Percentiles rank a stretch among this genome's conserved stretches.
Conservation (phyloP, 2,888 invertebrate genomes). For the Erebia palarica region DNA sequence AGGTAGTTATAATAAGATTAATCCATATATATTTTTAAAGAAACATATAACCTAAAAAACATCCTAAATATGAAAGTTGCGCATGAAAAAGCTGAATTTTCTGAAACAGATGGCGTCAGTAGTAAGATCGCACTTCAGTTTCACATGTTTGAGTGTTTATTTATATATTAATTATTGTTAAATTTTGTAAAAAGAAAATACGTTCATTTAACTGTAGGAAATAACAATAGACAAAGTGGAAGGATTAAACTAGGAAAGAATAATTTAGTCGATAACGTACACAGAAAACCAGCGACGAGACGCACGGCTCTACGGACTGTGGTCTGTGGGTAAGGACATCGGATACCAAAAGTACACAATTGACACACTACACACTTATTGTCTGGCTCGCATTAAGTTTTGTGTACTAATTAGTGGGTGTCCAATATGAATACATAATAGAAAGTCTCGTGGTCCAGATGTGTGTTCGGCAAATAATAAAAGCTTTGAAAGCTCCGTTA, state of each 20-base stretch:
- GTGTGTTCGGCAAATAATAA: slow-evolving; percentile 77
- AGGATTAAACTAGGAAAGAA: neutral
- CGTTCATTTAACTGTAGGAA: too few species aligned
- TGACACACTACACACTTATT: slow-evolving; percentile 59
- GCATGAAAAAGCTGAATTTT: too few species aligned
- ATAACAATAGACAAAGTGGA: neutral
- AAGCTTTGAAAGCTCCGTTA: slow-evolving; percentile 69
- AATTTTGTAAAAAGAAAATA: too few species aligned
- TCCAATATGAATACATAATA: slow-evolving; percentile 79
- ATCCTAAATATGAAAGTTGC: too few species aligned
- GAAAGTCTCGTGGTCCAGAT: slow-evolving; percentile 75
- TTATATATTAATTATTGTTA: too few species aligned
- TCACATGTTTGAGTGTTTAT: too few species aligned
- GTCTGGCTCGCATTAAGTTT: slow-evolving; percentile 73
- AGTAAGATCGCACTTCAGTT: too few species aligned
- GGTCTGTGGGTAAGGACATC: slow-evolving; percentile 59
- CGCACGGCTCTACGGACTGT: slow-evolving; percentile 35
- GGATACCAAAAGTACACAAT: slow-evolving; percentile 53
- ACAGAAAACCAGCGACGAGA: slow-evolving; percentile 35
- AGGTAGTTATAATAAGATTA: too few species aligned
- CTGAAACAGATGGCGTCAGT: too few species aligned
- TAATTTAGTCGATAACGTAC: slow-evolving; percentile 52
- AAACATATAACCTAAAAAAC: too few species aligned
- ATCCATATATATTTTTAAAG: neutral
- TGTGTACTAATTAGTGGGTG: slow-evolving; percentile 82